These are phyloP conservation scores for Acanthis flammea DNA, from an alignment of 2,797 vertebrate genomes.

Conservation along the genomic window DNA sequence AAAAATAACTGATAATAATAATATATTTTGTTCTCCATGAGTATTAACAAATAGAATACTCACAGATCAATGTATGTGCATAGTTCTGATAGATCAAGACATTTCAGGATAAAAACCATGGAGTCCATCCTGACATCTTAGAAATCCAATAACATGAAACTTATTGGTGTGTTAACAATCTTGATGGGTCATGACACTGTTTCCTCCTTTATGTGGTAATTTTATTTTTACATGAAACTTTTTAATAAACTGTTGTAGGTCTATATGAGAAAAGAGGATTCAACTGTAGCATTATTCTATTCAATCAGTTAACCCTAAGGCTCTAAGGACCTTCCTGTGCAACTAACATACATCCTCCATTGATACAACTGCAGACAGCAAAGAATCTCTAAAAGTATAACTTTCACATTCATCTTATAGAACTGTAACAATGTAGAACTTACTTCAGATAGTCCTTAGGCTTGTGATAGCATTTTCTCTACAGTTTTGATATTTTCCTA, in stretches of 20 bases:
- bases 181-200: neutral
- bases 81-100: neutral
- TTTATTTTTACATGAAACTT: neutral
- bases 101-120: neutral
- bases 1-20: neutral
- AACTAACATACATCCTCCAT: neutral
- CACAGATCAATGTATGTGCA: rapidly evolving
- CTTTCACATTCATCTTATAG: neutral
- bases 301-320: neutral
- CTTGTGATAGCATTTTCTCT: neutral
- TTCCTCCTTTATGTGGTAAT: neutral
- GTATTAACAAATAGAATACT: neutral
- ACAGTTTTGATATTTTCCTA: neutral
- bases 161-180: neutral
- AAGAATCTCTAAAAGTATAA: neutral
- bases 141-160: neutral
- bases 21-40: neutral
- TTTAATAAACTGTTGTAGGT: neutral
- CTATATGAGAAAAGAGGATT: neutral
- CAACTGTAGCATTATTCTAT: neutral
- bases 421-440: neutral
- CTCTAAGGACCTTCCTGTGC: neutral
- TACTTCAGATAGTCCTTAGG: neutral
- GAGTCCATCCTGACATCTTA: neutral
- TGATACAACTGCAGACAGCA: neutral